phyloP scores from a whole-genome alignment of 1,140 invertebrate species.

The Caenorhabditis briggsae region DNA sequence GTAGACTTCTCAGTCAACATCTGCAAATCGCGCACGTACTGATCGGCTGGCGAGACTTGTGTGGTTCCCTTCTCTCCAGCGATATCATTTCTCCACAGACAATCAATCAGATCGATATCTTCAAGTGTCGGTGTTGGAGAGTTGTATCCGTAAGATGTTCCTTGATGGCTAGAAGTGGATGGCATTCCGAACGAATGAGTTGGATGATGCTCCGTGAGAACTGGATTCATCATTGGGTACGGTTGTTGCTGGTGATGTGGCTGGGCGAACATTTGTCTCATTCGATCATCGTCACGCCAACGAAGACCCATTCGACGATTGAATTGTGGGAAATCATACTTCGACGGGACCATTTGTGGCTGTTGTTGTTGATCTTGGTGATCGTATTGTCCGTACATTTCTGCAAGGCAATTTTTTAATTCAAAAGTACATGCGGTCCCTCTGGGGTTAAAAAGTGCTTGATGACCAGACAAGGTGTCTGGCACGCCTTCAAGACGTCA shows the following conservation, averaged over 20 bases:
- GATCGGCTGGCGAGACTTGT: conserved; percentile 53
- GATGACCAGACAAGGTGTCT: not conserved
- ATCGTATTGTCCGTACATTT: conserved; percentile 13
- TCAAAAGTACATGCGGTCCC: conserved; percentile 2
- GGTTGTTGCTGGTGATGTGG: not conserved
- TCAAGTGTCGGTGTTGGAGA: conserved; percentile 53
- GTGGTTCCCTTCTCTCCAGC: conserved; percentile 71
- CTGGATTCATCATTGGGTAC: not conserved
- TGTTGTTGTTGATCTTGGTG: not conserved
- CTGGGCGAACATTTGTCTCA: not conserved
- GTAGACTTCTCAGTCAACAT: conserved; percentile 74
- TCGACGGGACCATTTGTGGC: not conserved
- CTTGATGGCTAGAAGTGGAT: conserved; percentile 41
- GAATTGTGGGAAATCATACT: not conserved
- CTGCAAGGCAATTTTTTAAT: not conserved
- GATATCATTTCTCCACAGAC: conserved; percentile 75
- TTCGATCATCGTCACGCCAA: conserved; percentile 11
- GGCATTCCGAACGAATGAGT: not conserved
- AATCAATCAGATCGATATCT: conserved; percentile 76
- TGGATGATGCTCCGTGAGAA: conserved; percentile 17
- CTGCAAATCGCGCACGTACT: conserved; percentile 76
- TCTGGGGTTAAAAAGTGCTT: not conserved
- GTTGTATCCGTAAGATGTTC: not conserved
- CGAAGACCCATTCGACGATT: conserved; percentile 14
- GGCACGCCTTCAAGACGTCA: not conserved